These are phyloP conservation scores for Clarias gariepinus DNA, from an alignment of 2,113 vertebrate genomes.

Conservation along the genomic window DNA sequence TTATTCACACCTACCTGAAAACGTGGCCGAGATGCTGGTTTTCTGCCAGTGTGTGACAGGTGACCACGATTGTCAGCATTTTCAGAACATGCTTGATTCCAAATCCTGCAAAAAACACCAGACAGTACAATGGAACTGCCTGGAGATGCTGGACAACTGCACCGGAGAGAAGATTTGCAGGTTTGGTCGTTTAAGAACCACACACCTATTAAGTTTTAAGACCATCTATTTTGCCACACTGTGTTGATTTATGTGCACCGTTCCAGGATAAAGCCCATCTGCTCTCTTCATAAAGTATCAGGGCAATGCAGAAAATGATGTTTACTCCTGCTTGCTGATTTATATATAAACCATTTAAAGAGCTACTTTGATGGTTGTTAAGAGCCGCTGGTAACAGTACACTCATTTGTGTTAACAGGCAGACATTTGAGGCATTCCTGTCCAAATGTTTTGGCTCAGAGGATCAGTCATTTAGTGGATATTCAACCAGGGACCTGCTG, in stretches of 20 bases:
- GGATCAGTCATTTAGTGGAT: conserved; percentile 61
- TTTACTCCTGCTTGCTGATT: conserved; percentile 16
- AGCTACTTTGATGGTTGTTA: not conserved
- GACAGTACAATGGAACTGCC: conserved; percentile 71
- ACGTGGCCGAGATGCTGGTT: conserved; percentile 79
- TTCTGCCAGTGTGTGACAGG: conserved; percentile 80
- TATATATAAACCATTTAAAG: conserved; percentile 16
- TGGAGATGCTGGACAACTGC: conserved; percentile 76
- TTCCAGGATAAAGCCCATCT: conserved; percentile 7
- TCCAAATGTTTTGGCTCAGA: conserved; percentile 78
- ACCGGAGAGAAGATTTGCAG: conserved; percentile 77
- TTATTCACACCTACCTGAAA: conserved; percentile 77
- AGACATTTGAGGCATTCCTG: conserved; percentile 69
- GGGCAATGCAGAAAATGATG: not conserved
- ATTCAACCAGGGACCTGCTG: conserved; percentile 71
- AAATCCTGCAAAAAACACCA: conserved; percentile 69
- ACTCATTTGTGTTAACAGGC: conserved; percentile 62
- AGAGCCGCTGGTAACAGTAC: conserved; percentile 9
- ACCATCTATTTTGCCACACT: not conserved
- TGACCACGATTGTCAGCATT: conserved; percentile 77
- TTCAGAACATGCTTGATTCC: conserved; percentile 76
- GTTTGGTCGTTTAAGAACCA: conserved; percentile 60
- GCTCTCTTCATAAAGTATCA: not conserved
- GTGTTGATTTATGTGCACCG: not conserved
- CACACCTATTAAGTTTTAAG: not conserved